Evolutionary conservation across 2,113 vertebrate species (phyloP).

Genomic region (Marcusenius ussheri): DNA sequence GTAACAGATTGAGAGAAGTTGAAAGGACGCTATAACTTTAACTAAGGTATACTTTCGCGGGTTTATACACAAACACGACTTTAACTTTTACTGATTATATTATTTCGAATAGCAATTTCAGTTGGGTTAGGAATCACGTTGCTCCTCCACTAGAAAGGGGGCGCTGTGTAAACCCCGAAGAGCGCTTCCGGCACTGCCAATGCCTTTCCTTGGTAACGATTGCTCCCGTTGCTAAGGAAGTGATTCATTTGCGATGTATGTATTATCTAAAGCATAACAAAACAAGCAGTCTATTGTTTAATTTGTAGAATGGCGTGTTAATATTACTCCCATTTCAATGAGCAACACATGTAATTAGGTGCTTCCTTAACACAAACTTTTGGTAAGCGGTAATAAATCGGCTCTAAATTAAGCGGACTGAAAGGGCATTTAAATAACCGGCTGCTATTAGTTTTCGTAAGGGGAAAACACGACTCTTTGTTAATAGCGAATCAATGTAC

Average conservation of each 20-base stretch:
- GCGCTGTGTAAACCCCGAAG: neutral
- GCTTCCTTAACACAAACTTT: neutral
- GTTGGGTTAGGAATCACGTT: neutral
- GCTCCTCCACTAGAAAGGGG: constrained; percentile 6
- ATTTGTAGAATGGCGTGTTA: neutral
- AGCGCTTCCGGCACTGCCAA: neutral
- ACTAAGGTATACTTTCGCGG: neutral
- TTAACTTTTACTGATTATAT: neutral
- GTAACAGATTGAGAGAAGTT: neutral
- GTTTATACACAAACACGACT: constrained; percentile 27
- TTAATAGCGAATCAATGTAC: neutral
- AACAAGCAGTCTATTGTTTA: neutral
- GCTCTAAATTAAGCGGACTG: neutral
- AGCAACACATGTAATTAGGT: neutral
- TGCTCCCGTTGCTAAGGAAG: constrained; percentile 14
- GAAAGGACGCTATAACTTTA: neutral
- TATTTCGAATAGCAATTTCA: neutral
- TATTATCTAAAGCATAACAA: neutral
- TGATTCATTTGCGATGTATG: neutral
- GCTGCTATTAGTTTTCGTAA: neutral
- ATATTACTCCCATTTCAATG: neutral
- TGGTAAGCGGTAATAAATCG: neutral
- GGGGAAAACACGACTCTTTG: neutral
- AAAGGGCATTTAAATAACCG: neutral
- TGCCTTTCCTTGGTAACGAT: neutral